A percentile compares a stretch with the other conserved stretches of the same genome.
Conservation (phyloP, 92 coral and sea anemone genomes). For the Anthopleura xanthogrammica region DNA sequence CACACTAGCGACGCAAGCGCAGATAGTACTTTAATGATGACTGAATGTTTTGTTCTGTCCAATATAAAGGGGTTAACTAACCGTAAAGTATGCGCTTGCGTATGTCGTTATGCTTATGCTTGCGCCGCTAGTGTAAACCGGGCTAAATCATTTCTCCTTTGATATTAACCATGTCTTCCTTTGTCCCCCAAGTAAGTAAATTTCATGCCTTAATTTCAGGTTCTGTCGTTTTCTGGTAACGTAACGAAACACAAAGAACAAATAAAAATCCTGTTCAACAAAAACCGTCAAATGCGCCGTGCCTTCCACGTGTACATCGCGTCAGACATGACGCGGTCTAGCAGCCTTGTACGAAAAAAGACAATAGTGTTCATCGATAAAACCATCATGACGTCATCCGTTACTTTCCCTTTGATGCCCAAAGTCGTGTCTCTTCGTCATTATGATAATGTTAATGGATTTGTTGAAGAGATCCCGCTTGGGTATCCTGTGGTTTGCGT, state of each 20-base stretch:
- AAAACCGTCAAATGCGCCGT: slow-evolving; percentile 78
- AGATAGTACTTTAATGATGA: too few relatives aligned
- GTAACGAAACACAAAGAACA: slow-evolving; percentile 42
- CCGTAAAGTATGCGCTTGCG: too few relatives aligned
- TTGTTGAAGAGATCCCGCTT: slow-evolving; percentile 51
- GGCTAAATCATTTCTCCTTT: too few relatives aligned
- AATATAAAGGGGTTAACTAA: too few relatives aligned
- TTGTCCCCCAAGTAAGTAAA: too few relatives aligned
- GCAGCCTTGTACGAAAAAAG: slow-evolving; percentile 61
- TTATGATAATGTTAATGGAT: slow-evolving; percentile 84
- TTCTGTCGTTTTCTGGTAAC: slow-evolving; percentile 61
- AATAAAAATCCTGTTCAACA: slow-evolving; percentile 66
- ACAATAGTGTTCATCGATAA: slow-evolving; percentile 82
- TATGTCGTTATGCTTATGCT: too few relatives aligned
- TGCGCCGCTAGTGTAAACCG: too few relatives aligned
- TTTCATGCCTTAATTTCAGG: slow-evolving; percentile 27
- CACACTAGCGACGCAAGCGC: too few relatives aligned
- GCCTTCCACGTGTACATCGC: slow-evolving; percentile 79
- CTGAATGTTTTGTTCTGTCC: too few relatives aligned
- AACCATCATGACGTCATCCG: slow-evolving; percentile 57
- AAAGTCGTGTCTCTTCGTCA: slow-evolving; percentile 84
- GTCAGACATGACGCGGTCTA: slow-evolving; percentile 43
- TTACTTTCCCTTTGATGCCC: slow-evolving; percentile 86
- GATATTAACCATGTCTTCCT: too few relatives aligned
- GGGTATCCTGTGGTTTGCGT: slow-evolving; percentile 97